Evolutionary conservation across 2,888 invertebrate species (phyloP), one percentile per base, ranked within the genome.

Genomic region (Morinoia aosen): DNA sequence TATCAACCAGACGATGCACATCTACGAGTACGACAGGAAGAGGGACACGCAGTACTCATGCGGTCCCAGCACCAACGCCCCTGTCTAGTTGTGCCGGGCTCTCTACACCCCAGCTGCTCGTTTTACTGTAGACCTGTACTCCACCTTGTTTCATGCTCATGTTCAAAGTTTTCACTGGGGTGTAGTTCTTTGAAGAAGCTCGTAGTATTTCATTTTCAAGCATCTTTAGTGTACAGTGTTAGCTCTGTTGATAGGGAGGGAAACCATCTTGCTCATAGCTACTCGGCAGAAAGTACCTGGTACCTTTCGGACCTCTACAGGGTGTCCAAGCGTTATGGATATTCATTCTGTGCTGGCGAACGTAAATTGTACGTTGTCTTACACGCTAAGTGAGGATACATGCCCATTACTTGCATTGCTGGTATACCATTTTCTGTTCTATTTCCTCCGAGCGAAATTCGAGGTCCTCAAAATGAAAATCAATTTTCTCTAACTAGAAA

Each of bases 1-100:
- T 95, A 96, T 97, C 95, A 97, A 97, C 96, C 97, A 97, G 96
- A 97, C 97, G 96, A 97, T 97, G 97, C 97, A 97, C 91, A 96
- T 96, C 88, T 96, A 96, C 25, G 96, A 96, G 88, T 96, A 96
- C 88, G 96, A 96, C 95, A 95, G 95, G 95, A 57, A 96, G 91
- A 96, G 95, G 95, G 96, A 96, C 95, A 95, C 94, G 12, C 95
- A 95, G 95, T 95, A 88, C 88, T 58, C 76, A 7, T n/a, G 56
- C 39, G 57, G 64, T 8, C 48, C 91, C n/a, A 40, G 76, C 19
- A 39, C 61, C 93, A 58, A 48, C 64, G 91, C 57, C 33, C 33
- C 95, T 40, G 95, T 95, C 57, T 95, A 93, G 94, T 91, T 57
- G 40, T 7, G 76, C 33, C 8, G 76, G 76, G 76, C 33, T 33